Percentiles rank a stretch among this genome's conserved stretches.
phyloP scores from a whole-genome alignment of 2,888 invertebrate genomes.

The Caenorhabditis afra region DNA sequence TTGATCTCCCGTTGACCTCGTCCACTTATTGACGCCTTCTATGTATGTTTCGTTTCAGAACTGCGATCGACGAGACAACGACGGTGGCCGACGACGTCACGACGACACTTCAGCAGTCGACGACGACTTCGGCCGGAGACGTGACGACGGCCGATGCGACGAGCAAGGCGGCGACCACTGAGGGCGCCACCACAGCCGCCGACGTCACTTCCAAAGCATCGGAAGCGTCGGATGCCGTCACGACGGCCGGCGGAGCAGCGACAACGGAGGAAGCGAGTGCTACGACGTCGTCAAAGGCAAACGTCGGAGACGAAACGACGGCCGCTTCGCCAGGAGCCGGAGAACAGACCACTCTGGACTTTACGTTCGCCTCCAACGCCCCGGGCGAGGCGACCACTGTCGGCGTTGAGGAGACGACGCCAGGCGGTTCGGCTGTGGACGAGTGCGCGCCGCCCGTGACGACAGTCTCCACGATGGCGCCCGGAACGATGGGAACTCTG shows the following conservation, averaged over 20 bases:
- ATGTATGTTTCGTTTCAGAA: constrained; percentile 37
- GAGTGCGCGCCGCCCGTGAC: constrained; percentile 49
- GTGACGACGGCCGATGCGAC: constrained; percentile 5
- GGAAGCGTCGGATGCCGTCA: neutral
- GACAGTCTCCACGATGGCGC: constrained; percentile 30
- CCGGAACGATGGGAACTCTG: constrained; percentile 41
- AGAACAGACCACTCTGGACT: constrained; percentile 20
- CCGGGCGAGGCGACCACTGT: constrained; percentile 23
- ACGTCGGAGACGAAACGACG: neutral
- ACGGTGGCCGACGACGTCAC: constrained; percentile 5
- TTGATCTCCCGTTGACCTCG: neutral
- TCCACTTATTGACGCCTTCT: neutral
- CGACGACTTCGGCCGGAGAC: neutral
- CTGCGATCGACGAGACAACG: constrained; percentile 40
- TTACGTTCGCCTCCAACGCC: constrained; percentile 46
- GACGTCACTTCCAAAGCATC: constrained; percentile 16
- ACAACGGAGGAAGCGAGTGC: neutral
- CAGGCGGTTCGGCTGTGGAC: constrained; percentile 4
- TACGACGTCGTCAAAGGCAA: neutral
- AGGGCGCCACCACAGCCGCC: constrained; percentile 4
- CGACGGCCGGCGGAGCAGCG: constrained; percentile 6
- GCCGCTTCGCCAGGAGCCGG: neutral
- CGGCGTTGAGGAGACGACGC: neutral
- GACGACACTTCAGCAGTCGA: neutral
- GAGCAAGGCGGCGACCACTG: constrained; percentile 8